Conservation (phyloP, 1,140 invertebrate species). For the Eufriesea mexicana region DNA sequence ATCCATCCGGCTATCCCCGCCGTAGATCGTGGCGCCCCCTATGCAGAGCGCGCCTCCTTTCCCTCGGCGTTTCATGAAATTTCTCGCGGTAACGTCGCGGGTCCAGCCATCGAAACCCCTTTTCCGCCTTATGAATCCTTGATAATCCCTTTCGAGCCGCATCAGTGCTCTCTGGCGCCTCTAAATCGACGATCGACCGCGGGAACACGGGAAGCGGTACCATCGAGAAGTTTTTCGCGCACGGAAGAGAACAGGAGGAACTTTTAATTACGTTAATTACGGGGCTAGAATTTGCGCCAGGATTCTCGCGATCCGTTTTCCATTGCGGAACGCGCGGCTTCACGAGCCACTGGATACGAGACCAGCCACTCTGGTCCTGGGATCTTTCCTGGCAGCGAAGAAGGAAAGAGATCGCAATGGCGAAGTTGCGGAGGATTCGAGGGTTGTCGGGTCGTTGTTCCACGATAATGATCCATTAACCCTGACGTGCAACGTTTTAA, state of each 20-base stretch:
- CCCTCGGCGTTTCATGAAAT: neutral
- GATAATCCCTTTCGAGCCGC: neutral
- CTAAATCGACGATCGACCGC: neutral
- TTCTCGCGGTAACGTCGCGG: neutral
- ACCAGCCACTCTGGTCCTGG: no score
- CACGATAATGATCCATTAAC: neutral
- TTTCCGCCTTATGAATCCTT: slow-evolving; percentile 24
- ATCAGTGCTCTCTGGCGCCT: neutral
- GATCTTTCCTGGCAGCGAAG: no score
- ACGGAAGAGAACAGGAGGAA: neutral
- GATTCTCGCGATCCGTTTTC: neutral
- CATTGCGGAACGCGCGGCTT: no score
- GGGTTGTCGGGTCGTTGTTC: neutral
- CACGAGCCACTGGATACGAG: no score
- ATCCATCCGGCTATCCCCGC: slow-evolving; percentile 21
- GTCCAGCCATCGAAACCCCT: neutral
- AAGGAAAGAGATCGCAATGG: neutral
- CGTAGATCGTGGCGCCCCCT: neutral
- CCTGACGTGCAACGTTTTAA: neutral
- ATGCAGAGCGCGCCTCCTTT: neutral
- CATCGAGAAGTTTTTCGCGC: neutral
- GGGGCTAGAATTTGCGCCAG: no score
- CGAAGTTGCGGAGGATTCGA: no score
- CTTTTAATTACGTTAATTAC: slow-evolving; percentile 20
- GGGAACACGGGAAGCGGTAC: neutral